Base-by-base conservation (phyloP, 2,797 vertebrate genomes). In the Gila robusta region DNA sequence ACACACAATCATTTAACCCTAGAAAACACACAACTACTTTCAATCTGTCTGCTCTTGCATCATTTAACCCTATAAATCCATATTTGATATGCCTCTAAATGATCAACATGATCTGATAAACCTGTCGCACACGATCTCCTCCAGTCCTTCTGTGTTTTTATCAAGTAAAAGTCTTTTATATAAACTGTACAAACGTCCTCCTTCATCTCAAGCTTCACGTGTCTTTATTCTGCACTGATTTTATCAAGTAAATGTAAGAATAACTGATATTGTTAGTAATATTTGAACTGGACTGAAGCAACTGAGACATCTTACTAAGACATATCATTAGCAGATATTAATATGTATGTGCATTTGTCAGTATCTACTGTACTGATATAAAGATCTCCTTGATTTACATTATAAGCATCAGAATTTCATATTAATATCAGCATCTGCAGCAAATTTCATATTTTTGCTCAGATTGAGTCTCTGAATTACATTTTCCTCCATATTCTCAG, bases 1-100 rank as follows among this genome's bases (percentile, higher is more conserved):
- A 86, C 81, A 90, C 17, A 35, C 5, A 62, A 26, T 62, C 59
- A 62, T 47, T 47, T 47, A 47, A 47, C 47, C 47, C 1, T 47
- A 47, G 4, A 47, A 47, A 47, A 47, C 12, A 47, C 47, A 49
- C 47, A 26, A 23, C 56, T 59, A 9, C 10, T 12, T 59, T n/a
- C n/a, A 26, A 4, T 62, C 59, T n/a, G 56, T 11, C 4, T 59
- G 23, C 56, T 56, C 54, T 56, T 9, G 2, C 7, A 26, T 5
- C 11, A 11, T n/a, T n/a, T 59, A 59, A 11, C 23, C 1, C 21
- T n/a, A 59, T 59, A 12, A n/a, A n/a, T n/a, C 10, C 23, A n/a
- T n/a, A 11, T 59, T 5, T 59, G 9, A 23, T n/a, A n/a, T 1
- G 3, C 8, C 54, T 59, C 23, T 10, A n/a, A 56, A 59, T n/a